Percentiles rank a stretch among this genome's conserved stretches.
Evolutionary conservation across 2,888 invertebrate species (phyloP).

Genomic region (Papilio protenor): DNA sequence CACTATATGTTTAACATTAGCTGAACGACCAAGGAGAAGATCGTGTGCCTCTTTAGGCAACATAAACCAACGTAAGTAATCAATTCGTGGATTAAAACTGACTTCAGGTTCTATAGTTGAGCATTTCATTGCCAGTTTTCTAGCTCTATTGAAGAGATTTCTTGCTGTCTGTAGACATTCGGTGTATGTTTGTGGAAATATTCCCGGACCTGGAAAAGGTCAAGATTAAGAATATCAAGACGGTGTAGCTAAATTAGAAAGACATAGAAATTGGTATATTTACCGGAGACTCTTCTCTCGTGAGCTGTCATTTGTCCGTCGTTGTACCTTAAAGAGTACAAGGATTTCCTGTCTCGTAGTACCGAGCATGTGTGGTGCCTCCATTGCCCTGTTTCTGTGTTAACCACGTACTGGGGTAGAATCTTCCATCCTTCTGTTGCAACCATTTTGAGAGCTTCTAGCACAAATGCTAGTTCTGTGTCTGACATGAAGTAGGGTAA

Average conservation of each 20-base stretch:
- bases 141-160: conserved; percentile 90
- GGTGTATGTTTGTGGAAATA: conserved; percentile 89
- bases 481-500: conserved; percentile 94
- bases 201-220: conserved; percentile 83
- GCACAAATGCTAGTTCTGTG: conserved; percentile 90
- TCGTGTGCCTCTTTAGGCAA: conserved; percentile 94
- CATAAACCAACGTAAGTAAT: conserved; percentile 94
- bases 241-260: not conserved
- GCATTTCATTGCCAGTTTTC: conserved; percentile 90
- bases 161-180: conserved; percentile 92
- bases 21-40: conserved; percentile 88
- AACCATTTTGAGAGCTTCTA: conserved; percentile 94
- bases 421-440: conserved; percentile 96
- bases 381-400: conserved; percentile 95
- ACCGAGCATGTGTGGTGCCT: conserved; percentile 91
- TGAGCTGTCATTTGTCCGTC: conserved; percentile 90
- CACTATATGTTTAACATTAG: conserved; percentile 90
- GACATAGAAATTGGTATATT: conserved; percentile 45
- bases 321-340: conserved; percentile 89
- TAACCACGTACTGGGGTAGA: conserved; percentile 93
- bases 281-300: conserved; percentile 87
- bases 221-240: conserved; percentile 4
- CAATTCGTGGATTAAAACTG: conserved; percentile 87
- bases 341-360: conserved; percentile 92
- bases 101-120: conserved; percentile 90